These are phyloP conservation scores for Macrotrachela quadricornifera DNA, from an alignment of 1,140 invertebrate genomes.

Conservation along the genomic window DNA sequence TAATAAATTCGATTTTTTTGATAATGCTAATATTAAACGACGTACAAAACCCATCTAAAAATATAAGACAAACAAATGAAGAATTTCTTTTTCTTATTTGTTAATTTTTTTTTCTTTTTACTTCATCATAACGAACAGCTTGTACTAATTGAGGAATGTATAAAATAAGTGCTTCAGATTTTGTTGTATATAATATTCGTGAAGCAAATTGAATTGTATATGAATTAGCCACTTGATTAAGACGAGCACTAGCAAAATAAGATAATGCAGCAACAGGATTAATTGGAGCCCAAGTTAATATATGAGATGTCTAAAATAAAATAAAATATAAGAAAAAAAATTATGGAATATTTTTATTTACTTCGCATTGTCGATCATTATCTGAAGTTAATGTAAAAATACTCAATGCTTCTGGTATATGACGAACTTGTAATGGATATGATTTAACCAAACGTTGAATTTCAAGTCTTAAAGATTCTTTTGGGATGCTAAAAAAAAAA, in stretches of 20 bases:
- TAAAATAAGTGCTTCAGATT: slow-evolving; percentile 49
- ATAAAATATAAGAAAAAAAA: too few species aligned
- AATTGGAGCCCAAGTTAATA: slow-evolving; percentile 74
- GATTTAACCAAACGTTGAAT: slow-evolving; percentile 47
- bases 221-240: slow-evolving; percentile 83
- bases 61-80: too few species aligned
- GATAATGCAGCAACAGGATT: slow-evolving; percentile 67
- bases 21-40: slow-evolving; percentile 80
- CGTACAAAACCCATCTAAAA: slow-evolving; percentile 54
- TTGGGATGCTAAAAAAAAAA: background rate
- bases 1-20: slow-evolving; percentile 70
- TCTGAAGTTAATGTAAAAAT: slow-evolving; percentile 37
- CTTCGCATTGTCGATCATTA: too few species aligned
- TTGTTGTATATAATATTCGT: slow-evolving; percentile 45
- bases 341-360: too few species aligned
- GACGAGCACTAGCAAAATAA: slow-evolving; percentile 51
- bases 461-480: slow-evolving; percentile 51
- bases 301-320: slow-evolving; percentile 18
- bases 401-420: slow-evolving; percentile 69
- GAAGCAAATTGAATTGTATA: slow-evolving; percentile 91
- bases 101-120: too few species aligned
- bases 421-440: slow-evolving; percentile 59
- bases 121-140: slow-evolving; percentile 70
- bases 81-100: too few species aligned
- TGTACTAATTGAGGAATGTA: slow-evolving; percentile 97